Percentiles rank a stretch among this genome's conserved stretches.
phyloP scores from a whole-genome alignment of 92 coral and sea anemone species.

The Epizoanthus scotinus region DNA sequence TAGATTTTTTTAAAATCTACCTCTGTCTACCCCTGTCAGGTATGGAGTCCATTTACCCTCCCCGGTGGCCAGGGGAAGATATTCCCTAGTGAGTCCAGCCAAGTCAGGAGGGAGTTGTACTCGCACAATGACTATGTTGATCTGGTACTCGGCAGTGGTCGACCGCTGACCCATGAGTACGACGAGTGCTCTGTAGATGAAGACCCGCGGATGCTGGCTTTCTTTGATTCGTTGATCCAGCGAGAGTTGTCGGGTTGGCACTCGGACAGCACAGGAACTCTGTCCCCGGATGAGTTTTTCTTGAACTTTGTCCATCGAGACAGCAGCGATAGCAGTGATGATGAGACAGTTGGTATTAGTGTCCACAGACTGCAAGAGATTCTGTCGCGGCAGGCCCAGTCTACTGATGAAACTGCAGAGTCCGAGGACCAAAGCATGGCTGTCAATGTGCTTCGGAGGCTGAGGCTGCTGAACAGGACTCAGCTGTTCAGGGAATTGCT shows the following conservation, averaged over 20 bases:
- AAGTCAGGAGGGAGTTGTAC: constrained; percentile 58
- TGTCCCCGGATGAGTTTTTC: constrained; percentile 74
- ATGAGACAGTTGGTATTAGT: constrained; percentile 61
- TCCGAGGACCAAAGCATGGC: background rate
- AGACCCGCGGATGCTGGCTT: constrained; percentile 94
- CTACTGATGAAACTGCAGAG: constrained; percentile 20
- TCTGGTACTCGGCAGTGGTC: constrained; percentile 76
- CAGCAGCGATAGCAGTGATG: constrained; percentile 72
- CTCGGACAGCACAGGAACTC: constrained; percentile 71
- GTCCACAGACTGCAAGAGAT: constrained; percentile 43
- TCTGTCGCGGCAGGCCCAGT: constrained; percentile 32
- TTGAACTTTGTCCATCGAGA: constrained; percentile 56
- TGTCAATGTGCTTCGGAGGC: constrained; percentile 43
- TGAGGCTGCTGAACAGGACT: constrained; percentile 47
- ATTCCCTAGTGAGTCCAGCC: constrained; percentile 21
- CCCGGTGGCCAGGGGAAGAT: constrained; percentile 58
- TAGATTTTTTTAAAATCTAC: too few relatives aligned
- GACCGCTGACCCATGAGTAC: constrained; percentile 84
- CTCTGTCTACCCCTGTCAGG: constrained; percentile 54
- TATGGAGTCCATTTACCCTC: constrained; percentile 93
- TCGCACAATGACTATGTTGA: constrained; percentile 84
- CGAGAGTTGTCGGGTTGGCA: constrained; percentile 64
- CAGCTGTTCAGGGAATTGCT: constrained; percentile 54
- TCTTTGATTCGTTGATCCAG: constrained; percentile 89
- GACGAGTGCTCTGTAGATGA: constrained; percentile 81